phyloP scores from a whole-genome alignment of 2,113 vertebrate genomes.

The Eira barbara region DNA sequence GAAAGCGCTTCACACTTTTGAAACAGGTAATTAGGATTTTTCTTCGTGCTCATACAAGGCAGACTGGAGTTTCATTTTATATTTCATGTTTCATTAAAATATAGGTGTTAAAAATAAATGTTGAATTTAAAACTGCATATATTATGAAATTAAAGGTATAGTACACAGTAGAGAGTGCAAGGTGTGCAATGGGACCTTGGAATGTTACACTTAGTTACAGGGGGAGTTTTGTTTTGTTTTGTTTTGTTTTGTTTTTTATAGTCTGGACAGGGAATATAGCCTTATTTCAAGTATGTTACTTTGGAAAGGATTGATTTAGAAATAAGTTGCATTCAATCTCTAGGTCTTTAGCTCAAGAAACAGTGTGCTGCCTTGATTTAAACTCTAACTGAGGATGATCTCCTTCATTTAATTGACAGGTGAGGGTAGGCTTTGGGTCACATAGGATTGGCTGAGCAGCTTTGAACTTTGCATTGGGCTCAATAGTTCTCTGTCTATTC shows the following conservation, averaged over 20 bases:
- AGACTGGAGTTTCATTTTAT: slow-evolving; percentile 83
- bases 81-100: slow-evolving; percentile 87
- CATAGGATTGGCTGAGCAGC: slow-evolving; percentile 14
- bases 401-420: slow-evolving; percentile 62
- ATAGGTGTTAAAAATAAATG: slow-evolving; percentile 86
- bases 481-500: slow-evolving; percentile 18
- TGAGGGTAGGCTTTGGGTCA: slow-evolving; percentile 6
- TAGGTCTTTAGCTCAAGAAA: background rate
- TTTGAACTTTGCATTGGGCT: slow-evolving; percentile 60
- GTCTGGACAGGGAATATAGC: slow-evolving; percentile 59
- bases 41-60: slow-evolving; percentile 83
- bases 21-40: slow-evolving; percentile 89
- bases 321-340: slow-evolving; percentile 47
- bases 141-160: slow-evolving; percentile 83
- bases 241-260: slow-evolving; percentile 50
- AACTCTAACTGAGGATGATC: background rate
- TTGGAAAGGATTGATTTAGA: slow-evolving; percentile 70
- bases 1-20: slow-evolving; percentile 86
- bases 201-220: slow-evolving; percentile 64
- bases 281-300: slow-evolving; percentile 50
- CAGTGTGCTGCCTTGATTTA: slow-evolving; percentile 14
- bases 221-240: background rate
- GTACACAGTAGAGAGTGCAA: background rate
- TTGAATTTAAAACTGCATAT: slow-evolving; percentile 80
- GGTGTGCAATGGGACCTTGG: slow-evolving; percentile 44